Evolutionary conservation across 2,113 vertebrate genomes (phyloP), one percentile per base, ranked within the genome.

Genomic region (Synchiropus splendidus): DNA sequence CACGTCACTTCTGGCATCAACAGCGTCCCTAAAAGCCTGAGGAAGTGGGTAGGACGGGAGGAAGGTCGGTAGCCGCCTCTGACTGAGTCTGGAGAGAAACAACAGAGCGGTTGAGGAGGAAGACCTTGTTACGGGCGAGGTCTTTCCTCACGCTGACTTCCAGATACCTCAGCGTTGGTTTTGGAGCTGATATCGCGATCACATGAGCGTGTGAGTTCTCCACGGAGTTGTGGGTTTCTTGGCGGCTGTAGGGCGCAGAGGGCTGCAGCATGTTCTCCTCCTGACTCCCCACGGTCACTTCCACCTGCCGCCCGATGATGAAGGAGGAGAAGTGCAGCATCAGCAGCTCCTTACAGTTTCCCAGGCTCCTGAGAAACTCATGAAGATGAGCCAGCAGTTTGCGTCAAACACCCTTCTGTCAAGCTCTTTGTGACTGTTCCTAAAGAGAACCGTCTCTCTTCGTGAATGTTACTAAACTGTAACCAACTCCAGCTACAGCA

Each of bases 271-370:
- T 54, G 1, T 39, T 62, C 71, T 92, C 91, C 46, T 91, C 87
- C 1, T 72, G 54, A 34, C 72, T 85, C 32, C 56, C 55, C 14
- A 94, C 87, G 0, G 46, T 81, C 41, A 87, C 88, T 59, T 92
- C 85, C 33, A 98, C 64, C 54, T 75, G 78, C 42, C 87, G 83
- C 52, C 89, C 91, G 1, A 97, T 83, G 65, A 87, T 75, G 74
- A 93, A 92, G 27, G 79, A 70, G 21, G 83, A 74, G 72, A 97
- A 98, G 44, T 85, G 89, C 45, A 98, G 83, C 52, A 97, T 61
- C 4, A 98, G 80, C 12, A 97, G 85, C 48, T 98, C 95, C 18
- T 70, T 71, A 61, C 88, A 90, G 46, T 73, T 73, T 14, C 94
- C 94, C 15, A 85, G 70, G 49, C 77, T 88, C 76, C 94, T 96